Evolutionary conservation across 2,113 vertebrate species (phyloP), one percentile per base, ranked within the genome.

Genomic region (Connochaetes taurinus): DNA sequence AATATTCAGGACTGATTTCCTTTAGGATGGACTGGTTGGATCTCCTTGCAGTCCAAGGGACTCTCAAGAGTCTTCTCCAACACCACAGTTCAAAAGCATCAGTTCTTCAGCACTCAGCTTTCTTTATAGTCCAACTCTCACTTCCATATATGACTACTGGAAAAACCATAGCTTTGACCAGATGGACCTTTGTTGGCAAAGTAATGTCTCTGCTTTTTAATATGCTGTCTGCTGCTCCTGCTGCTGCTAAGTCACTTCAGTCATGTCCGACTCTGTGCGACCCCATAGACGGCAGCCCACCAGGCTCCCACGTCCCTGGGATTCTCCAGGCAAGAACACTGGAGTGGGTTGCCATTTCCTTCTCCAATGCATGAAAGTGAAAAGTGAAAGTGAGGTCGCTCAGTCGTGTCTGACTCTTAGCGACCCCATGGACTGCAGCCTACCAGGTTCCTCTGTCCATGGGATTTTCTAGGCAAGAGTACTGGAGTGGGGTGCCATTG

Each of bases 391-490:
- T 31, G 27, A 14, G 29, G 11, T 14, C 1, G 27, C 58, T 60
- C 27, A 60, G 27, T 11, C 12, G 0, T 60, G 27, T 29, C 58
- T 2, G 0, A 60, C 58, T 60, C 27, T 60, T 60, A 0, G 0
- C 2, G 11, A 60, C 27, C 12, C 58, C 27, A 60, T 31, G 58
- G 58, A 60, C 27, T 60, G 27, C 58, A 31, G 27, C 58, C 5
- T 60, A 31, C 5, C 58, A 60, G 58, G 5, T 12, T 60, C 27
- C 58, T 60, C 27, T 0, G 5, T 13, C 58, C 12, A 60, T 60
- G 58, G 58, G 58, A 60, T 60, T 60, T 60, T 29, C 58, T 27
- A 60, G 58, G 5, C 58, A 60, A 60, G 58, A 60, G 27, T 31
- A 60, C 12, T 60, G 12, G 58, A 60, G 12, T 60, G 58, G 5